Evolutionary conservation across 1,140 invertebrate species (phyloP).

Genomic region (Dufourea novaeangliae): DNA sequence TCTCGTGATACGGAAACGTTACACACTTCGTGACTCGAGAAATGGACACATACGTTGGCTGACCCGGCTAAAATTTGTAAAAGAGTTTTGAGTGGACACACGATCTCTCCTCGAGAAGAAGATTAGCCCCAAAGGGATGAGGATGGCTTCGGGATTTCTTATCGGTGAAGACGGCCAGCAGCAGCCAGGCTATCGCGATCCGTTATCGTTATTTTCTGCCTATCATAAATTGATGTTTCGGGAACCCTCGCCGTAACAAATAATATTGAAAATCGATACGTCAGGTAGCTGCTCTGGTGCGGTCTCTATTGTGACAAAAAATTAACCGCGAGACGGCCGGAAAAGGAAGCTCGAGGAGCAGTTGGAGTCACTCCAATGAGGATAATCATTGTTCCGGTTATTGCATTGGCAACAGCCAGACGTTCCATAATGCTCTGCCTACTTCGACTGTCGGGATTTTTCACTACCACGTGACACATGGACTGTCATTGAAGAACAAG

Average conservation of each 20-base stretch:
- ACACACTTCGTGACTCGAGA: not conserved
- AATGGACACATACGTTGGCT: too few relatives aligned
- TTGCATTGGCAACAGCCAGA: slow-evolving; percentile 64
- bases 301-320: slow-evolving; percentile 39
- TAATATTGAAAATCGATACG: slow-evolving; percentile 41
- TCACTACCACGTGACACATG: slow-evolving; percentile 48
- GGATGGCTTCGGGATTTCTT: not conserved
- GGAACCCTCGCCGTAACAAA: slow-evolving; percentile 13
- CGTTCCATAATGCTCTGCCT: slow-evolving; percentile 63
- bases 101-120: too few relatives aligned
- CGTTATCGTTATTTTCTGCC: slow-evolving; percentile 2
- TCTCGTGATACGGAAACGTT: not conserved
- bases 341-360: slow-evolving; percentile 33
- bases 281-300: slow-evolving; percentile 8
- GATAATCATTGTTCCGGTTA: slow-evolving; percentile 72
- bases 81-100: not conserved
- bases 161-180: not conserved
- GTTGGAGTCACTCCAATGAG: slow-evolving; percentile 71
- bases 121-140: too few relatives aligned
- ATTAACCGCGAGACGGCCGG: not conserved
- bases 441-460: slow-evolving; percentile 64
- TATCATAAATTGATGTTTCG: slow-evolving; percentile 18
- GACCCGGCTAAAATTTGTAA: not conserved
- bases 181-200: not conserved
- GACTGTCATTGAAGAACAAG: not conserved